Evolutionary conservation across 2,113 vertebrate genomes (phyloP), one percentile per base, ranked within the genome.

Genomic region (Oryzias curvinotus): DNA sequence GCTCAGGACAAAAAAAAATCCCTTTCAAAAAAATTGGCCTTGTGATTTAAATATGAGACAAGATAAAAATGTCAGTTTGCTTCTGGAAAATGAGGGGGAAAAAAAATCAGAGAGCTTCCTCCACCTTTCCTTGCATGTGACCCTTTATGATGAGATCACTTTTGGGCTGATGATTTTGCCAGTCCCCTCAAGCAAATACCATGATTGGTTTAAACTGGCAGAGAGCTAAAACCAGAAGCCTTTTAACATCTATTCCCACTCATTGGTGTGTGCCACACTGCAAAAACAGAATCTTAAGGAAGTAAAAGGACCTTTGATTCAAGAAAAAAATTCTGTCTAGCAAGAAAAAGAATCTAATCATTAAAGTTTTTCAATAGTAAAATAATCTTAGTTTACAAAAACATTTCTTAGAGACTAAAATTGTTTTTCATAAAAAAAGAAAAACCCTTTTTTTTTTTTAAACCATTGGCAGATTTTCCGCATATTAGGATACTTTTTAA

Each of bases 1-100:
- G 55, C 51, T n/a, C 26, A 45, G 62, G 60, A n/a, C n/a, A 84
- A 76, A 71, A 79, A 71, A 72, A 78, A 73, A 64, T 62, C 63
- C 7, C 7, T 36, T 36, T 36, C 36, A 36, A 64, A 23, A 83
- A 85, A 89, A 80, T 71, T 68, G 63, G 63, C 77, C 76, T 71
- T 55, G 84, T 88, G 90, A 88, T 87, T 89, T 88, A 87, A 85
- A 84, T 71, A 61, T 65, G 77, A 77, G 83, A 90, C 73, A 81
- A 87, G 78, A 85, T 79, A 78, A 79, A 73, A 56, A 83, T 62
- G 76, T 82, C 76, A 61, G 71, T 76, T 28, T 16, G 65, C 81
- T 74, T 65, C 68, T 59, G 68, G 83, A 73, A 46, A 80, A 85
- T 12, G 21, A 28, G 1, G 3, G 0, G 5, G 12, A 36, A 36